Evolutionary conservation across 2,888 invertebrate genomes (phyloP).

Genomic region (Formica aserva): DNA sequence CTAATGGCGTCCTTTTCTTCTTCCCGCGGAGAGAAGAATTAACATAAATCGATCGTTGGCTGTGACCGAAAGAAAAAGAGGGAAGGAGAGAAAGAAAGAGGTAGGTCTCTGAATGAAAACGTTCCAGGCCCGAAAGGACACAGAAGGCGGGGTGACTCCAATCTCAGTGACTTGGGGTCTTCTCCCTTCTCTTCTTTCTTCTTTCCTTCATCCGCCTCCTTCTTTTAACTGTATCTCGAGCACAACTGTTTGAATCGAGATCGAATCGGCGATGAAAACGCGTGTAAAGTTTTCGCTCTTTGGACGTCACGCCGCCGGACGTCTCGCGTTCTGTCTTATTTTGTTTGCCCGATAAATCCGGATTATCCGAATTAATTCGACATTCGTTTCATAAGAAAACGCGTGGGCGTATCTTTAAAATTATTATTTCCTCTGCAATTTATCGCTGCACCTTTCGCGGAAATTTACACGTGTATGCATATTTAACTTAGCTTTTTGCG

Average conservation of each 20-base stretch:
- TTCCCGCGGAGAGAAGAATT: slow-evolving; percentile 52
- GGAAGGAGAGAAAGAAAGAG: background rate
- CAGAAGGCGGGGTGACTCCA: slow-evolving; percentile 58
- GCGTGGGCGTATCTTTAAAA: background rate
- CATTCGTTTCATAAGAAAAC: slow-evolving; percentile 11
- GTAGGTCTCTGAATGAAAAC: slow-evolving; percentile 48
- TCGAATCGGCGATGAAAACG: slow-evolving; percentile 69
- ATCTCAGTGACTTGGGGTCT: slow-evolving; percentile 58
- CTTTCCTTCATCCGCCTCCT: slow-evolving; percentile 43
- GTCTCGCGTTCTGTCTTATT: background rate
- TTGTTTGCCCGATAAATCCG: slow-evolving; percentile 11
- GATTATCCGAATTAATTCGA: slow-evolving; percentile 32
- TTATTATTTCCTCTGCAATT: slow-evolving; percentile 13
- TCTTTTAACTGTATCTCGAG: slow-evolving; percentile 73
- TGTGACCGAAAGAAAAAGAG: background rate
- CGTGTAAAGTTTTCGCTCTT: slow-evolving; percentile 55
- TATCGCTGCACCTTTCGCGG: background rate
- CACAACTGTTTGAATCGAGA: slow-evolving; percentile 73
- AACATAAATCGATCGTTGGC: slow-evolving; percentile 62
- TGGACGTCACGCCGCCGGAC: background rate
- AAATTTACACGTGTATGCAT: background rate
- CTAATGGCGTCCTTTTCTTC: slow-evolving; percentile 49
- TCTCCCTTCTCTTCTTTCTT: slow-evolving; percentile 12
- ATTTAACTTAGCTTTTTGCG: too few species aligned
- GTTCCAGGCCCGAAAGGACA: slow-evolving; percentile 49